A percentile compares a stretch with the other conserved stretches of the same genome.
These are phyloP conservation scores for Pterocles orientalis DNA, from an alignment of 2,113 vertebrate genomes.

Conservation along the genomic window DNA sequence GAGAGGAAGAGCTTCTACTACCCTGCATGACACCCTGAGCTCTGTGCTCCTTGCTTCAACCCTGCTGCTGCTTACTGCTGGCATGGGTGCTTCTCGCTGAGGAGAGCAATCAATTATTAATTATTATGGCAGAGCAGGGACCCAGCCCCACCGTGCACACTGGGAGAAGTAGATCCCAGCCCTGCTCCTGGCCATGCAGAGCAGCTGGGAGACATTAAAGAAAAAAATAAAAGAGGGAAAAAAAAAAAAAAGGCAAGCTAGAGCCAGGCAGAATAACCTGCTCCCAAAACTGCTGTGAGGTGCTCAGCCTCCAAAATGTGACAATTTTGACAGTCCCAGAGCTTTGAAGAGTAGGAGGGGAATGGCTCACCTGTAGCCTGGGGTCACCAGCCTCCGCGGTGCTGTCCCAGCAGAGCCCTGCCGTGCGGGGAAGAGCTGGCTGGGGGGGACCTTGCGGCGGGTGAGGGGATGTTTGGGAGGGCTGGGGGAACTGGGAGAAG, in stretches of 20 bases:
- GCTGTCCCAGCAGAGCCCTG: neutral
- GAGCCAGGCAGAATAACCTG: neutral
- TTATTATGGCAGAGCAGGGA: neutral
- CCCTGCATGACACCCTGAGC: neutral
- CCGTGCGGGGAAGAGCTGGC: rapidly evolving
- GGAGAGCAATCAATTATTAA: neutral
- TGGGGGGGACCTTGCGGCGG: neutral
- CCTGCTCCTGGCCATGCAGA: neutral
- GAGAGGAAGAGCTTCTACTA: neutral
- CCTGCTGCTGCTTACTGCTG: neutral
- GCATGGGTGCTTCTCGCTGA: neutral
- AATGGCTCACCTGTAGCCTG: neutral
- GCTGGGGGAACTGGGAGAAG: neutral
- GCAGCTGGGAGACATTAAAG: neutral
- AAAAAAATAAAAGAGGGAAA: too few species aligned
- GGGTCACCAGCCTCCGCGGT: rapidly evolving
- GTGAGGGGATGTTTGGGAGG: neutral
- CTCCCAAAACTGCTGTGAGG: neutral
- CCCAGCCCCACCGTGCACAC: rapidly evolving
- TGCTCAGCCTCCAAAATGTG: neutral
- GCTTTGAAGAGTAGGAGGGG: neutral
- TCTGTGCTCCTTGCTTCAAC: neutral
- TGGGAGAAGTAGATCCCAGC: neutral
- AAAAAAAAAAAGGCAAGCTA: neutral
- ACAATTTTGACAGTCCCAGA: neutral